Base-by-base conservation (phyloP, 2,797 vertebrate genomes). In the Pseudotriccus pelzelni region DNA sequence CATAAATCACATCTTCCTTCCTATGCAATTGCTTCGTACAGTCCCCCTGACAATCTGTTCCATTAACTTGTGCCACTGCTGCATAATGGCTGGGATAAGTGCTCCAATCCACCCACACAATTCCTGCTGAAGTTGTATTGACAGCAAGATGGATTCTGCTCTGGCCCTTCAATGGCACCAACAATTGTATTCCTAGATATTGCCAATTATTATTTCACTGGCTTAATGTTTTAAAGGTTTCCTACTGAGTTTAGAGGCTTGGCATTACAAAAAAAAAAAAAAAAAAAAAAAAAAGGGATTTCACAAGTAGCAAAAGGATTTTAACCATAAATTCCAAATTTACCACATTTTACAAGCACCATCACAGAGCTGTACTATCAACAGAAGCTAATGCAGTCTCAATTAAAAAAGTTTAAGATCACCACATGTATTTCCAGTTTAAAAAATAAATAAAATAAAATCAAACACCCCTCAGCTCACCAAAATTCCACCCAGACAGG, bases 1-100 rank as follows among this genome's bases (percentile, higher is more conserved):
- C 76, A 93, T 80, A 94, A 94, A 96, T 95, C 87, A 66, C 93
- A 67, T 91, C 50, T 77, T n/a, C 90, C 72, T 83, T 44, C 84
- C 78, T 39, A 58, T 81, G 67, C 59, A 22, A 94, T 56, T 75
- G 60, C 77, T 85, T 46, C 70, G 64, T 30, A 4, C 87, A 52
- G 89, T 6, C 69, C 77, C 84, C 75, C 75, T 76, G 91, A 72
- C 93, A 94, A 84, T 68, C 74, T 89, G 87, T 39, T 89, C 96
- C 93, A 94, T 94, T 91, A 90, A 80, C 78, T 92, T 12, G 8
- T 27, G 69, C 64, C 91, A 53, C 58, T 76, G 84, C 84, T 77
- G 91, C 70, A 62, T 72, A 73, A 94, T 36, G 68, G 78, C 49
- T 50, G 36, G 63, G 85, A 20, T 87, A 77, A 93, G 92, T 80